These are phyloP conservation scores for Bombus difficillimus DNA, from an alignment of 1,140 invertebrate genomes.

Conservation along the genomic window DNA sequence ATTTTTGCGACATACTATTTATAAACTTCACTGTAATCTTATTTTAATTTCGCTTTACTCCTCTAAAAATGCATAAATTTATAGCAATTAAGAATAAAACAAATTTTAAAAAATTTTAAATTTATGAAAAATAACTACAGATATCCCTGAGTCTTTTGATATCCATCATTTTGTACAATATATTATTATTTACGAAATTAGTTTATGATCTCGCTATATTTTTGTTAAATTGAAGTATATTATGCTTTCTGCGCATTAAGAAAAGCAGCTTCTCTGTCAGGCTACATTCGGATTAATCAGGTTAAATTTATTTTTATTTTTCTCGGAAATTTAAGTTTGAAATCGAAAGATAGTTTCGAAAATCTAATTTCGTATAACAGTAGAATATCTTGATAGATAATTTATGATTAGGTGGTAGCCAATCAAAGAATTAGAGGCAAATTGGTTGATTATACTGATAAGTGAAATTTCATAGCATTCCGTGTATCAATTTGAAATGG, in stretches of 20 bases:
- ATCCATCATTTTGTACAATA: neutral
- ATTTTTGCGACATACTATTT: too few species aligned
- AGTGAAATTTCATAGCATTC: neutral
- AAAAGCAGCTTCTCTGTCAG: neutral
- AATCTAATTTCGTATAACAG: neutral
- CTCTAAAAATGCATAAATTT: too few species aligned
- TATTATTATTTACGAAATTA: neutral
- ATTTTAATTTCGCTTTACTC: too few species aligned
- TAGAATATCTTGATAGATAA: neutral
- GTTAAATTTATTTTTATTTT: neutral
- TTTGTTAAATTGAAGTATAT: neutral
- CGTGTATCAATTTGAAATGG: neutral
- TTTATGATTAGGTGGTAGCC: too few species aligned
- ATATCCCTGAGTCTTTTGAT: neutral
- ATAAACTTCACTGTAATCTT: too few species aligned
- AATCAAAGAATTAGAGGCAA: neutral
- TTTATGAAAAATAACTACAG: too few species aligned
- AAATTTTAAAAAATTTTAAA: too few species aligned
- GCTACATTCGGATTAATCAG: too few species aligned
- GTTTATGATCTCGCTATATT: neutral
- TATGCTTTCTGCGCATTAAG: neutral
- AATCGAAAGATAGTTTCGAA: neutral
- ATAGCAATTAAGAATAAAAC: too few species aligned
- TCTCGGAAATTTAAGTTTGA: neutral
- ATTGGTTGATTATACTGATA: neutral